Evolutionary conservation across 2,113 vertebrate species (phyloP).

Genomic region (Pholis gunnellus): DNA sequence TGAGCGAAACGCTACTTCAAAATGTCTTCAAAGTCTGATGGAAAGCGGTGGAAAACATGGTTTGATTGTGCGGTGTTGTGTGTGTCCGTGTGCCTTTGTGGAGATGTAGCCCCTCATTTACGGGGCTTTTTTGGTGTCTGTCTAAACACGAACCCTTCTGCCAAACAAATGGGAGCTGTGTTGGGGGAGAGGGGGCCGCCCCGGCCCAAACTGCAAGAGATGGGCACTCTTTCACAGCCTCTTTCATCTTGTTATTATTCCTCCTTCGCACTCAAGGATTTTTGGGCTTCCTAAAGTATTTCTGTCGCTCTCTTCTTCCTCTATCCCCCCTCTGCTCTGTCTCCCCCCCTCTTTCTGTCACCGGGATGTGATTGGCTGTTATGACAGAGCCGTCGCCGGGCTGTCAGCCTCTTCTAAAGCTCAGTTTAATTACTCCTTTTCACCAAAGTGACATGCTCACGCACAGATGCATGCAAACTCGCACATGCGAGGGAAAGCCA

Average conservation of each 20-base stretch:
- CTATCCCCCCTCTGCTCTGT: slow-evolving; percentile 17
- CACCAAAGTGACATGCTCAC: slow-evolving; percentile 68
- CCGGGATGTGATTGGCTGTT: slow-evolving; percentile 75
- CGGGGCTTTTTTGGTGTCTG: slow-evolving; percentile 48
- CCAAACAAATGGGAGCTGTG: slow-evolving; percentile 64
- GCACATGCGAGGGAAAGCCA: slow-evolving; percentile 45
- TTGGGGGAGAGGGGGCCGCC: slow-evolving; percentile 44
- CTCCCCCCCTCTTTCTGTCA: slow-evolving; percentile 54
- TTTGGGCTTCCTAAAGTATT: slow-evolving; percentile 71
- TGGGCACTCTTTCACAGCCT: slow-evolving; percentile 74
- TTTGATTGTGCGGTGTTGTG: slow-evolving; percentile 33
- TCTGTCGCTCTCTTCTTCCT: slow-evolving; percentile 52
- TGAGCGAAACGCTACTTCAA: neutral
- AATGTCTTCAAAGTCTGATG: slow-evolving; percentile 20
- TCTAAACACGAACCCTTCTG: slow-evolving; percentile 61
- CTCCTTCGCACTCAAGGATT: slow-evolving; percentile 75
- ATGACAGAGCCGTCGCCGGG: slow-evolving; percentile 74
- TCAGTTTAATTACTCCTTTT: slow-evolving; percentile 86
- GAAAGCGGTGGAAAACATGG: slow-evolving; percentile 30
- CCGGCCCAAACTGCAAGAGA: slow-evolving; percentile 52
- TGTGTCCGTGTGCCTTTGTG: slow-evolving; percentile 42
- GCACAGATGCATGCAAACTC: slow-evolving; percentile 66
- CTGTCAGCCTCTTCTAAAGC: slow-evolving; percentile 77
- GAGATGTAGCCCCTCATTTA: slow-evolving; percentile 58
- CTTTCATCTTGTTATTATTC: slow-evolving; percentile 79